Evolutionary conservation across 2,797 vertebrate species (phyloP), one percentile per base, ranked within the genome.

Genomic region (Numenius phaeopus): DNA sequence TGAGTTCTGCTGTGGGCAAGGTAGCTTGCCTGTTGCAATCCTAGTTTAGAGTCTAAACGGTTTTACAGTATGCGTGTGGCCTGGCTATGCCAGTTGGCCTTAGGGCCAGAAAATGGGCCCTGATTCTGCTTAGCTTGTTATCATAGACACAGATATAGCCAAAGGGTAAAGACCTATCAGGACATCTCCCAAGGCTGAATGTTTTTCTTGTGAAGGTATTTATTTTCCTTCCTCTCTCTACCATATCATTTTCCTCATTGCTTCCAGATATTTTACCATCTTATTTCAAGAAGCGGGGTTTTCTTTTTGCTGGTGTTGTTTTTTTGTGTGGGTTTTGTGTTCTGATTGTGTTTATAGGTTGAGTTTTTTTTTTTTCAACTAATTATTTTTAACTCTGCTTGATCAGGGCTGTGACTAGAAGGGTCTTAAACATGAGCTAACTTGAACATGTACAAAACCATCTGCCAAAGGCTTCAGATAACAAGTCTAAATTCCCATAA

Each of bases 361-460:
- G 32, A n/a, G 10, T 16, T 54, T 34, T 16, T 10, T 3, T 1
- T 23, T 5, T 11, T 46, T 6, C 5, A 50, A 2, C 7, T 58
- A 22, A 46, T 34, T 67, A 30, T 82, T 90, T 73, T 66, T 39
- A 55, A 55, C 7, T 85, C 57, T 61, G 2, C n/a, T 85, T 69
- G 23, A 49, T 85, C 21, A 49, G n/a, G 17, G 2, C 9, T 77
- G 44, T 67, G 29, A 37, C 49, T 59, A 26, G 12, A 83, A 65
- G 6, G 10, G 2, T 10, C 21, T 92, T 69, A 87, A 92, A 66
- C 0, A 3, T 16, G 15, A 66, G 9, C 23, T 66, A 57, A 49
- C 20, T 47, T 82, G 42, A 71, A 34, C 29, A 14, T 37, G 17
- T 49, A 47, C 0, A 1, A 91, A 78, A 13, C 6, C 11, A 18